Percentiles rank a stretch among this genome's conserved stretches.
Conservation (phyloP, 2,888 invertebrate species). For the Hoplodrina ambigua region DNA sequence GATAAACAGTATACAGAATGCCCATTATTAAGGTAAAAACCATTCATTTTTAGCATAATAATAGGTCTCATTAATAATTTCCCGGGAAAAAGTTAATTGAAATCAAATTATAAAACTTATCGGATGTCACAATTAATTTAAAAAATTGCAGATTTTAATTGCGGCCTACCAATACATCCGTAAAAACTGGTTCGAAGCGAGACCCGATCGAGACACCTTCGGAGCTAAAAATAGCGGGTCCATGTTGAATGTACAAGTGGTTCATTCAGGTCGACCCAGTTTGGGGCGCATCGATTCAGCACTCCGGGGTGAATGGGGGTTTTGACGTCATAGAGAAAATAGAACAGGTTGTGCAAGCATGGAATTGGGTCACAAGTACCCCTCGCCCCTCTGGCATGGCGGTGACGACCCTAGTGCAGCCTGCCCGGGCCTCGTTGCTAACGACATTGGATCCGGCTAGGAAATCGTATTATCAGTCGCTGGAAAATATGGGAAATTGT, state of each 20-base stretch:
- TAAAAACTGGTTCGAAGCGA: conserved; percentile 76
- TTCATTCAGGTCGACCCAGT: conserved; percentile 87
- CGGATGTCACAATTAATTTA: conserved; percentile 67
- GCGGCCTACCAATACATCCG: conserved; percentile 73
- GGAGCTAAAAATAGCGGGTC: conserved; percentile 81
- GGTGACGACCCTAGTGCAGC: conserved; percentile 61
- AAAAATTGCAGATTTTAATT: conserved; percentile 69
- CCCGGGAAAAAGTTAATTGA: conserved; percentile 58
- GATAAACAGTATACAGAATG: conserved; percentile 7
- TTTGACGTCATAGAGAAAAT: conserved; percentile 87
- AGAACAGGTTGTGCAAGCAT: conserved; percentile 84
- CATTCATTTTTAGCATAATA: conserved; percentile 36
- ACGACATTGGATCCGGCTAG: conserved; percentile 61
- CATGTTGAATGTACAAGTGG: conserved; percentile 81
- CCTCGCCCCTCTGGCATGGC: conserved; percentile 67
- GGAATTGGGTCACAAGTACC: conserved; percentile 81
- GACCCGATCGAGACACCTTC: conserved; percentile 73
- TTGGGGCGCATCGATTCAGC: conserved; percentile 86
- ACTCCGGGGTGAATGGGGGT: conserved; percentile 84
- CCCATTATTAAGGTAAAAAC: conserved; percentile 17
- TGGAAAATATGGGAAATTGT: conserved; percentile 62
- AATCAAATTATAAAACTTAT: conserved; percentile 58
- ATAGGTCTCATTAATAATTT: conserved; percentile 39
- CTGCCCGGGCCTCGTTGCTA: conserved; percentile 62
- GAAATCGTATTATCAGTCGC: conserved; percentile 66